phyloP scores from a whole-genome alignment of 2,113 vertebrate genomes.

The Oreotrochilus melanogaster region DNA sequence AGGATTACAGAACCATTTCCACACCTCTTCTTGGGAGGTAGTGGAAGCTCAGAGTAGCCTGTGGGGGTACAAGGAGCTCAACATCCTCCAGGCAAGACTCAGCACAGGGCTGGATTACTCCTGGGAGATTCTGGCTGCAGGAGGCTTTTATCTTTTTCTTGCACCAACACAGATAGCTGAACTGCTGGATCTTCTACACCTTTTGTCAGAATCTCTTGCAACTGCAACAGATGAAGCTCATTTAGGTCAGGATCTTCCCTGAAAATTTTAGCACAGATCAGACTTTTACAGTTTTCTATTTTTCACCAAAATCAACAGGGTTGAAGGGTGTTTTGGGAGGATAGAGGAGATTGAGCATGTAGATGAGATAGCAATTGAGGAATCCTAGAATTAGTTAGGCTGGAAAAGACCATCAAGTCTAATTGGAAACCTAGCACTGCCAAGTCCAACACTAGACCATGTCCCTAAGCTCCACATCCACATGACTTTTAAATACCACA shows the following conservation, averaged over 20 bases:
- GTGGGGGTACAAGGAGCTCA: not conserved
- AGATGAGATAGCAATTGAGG: not conserved
- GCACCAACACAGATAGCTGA: not conserved
- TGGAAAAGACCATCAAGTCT: not conserved
- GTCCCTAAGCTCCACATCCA: not conserved
- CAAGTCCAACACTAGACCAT: not conserved
- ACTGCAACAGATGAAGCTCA: not conserved
- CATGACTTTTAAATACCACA: not conserved
- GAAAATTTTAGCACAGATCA: not conserved
- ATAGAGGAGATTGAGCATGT: not conserved
- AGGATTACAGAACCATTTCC: not conserved
- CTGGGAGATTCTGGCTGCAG: not conserved
- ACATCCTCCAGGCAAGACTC: not conserved
- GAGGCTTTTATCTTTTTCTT: not conserved
- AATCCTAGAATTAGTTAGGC: not conserved
- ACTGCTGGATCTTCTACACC: fast-evolving
- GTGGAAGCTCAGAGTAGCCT: not conserved
- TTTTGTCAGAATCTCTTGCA: not conserved
- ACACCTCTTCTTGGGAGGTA: slow-evolving; percentile 3
- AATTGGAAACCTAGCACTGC: not conserved
- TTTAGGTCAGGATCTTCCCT: not conserved
- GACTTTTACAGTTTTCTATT: not conserved
- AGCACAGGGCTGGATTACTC: not conserved
- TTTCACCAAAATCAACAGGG: not conserved
- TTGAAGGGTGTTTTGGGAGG: not conserved